Percentiles rank a stretch among this genome's conserved stretches.
These are phyloP conservation scores for Sardina pilchardus DNA, from an alignment of 2,113 vertebrate species.

Conservation along the genomic window DNA sequence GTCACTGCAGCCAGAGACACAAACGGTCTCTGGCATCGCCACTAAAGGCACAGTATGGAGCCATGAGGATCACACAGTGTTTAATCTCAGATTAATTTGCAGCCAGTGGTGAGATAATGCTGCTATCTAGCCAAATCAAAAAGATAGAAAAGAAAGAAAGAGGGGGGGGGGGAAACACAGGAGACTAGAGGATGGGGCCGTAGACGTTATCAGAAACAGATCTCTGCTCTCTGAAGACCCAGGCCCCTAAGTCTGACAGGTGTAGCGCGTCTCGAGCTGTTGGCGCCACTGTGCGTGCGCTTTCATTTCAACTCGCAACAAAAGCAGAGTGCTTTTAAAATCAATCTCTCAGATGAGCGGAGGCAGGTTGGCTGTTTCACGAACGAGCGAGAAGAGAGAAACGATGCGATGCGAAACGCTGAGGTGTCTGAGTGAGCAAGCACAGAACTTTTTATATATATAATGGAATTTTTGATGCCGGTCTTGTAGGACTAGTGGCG, in stretches of 20 bases:
- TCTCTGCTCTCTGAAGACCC: background rate
- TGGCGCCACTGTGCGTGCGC: background rate
- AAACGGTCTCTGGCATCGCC: background rate
- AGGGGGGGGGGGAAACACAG: background rate
- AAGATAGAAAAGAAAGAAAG: background rate
- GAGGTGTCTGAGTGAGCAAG: background rate
- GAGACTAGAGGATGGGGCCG: too few species aligned
- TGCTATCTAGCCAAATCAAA: background rate
- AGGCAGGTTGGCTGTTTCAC: conserved; percentile 7
- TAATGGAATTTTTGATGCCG: background rate
- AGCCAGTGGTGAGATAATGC: background rate
- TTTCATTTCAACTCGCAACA: conserved; percentile 16
- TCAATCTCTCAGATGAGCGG: conserved; percentile 8
- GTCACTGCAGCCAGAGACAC: background rate
- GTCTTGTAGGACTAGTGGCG: too few species aligned
- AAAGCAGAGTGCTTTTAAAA: conserved; percentile 23
- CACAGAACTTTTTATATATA: background rate
- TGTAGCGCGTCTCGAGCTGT: background rate
- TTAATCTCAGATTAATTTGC: conserved; percentile 32
- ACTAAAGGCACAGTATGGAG: background rate
- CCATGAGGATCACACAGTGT: conserved; percentile 15
- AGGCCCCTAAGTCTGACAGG: background rate
- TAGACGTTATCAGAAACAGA: background rate
- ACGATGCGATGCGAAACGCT: background rate
- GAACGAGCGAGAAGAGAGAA: background rate